Evolutionary conservation across 92 coral and sea anemone species (phyloP).

Genomic region (Zoanthus sansibaricus): DNA sequence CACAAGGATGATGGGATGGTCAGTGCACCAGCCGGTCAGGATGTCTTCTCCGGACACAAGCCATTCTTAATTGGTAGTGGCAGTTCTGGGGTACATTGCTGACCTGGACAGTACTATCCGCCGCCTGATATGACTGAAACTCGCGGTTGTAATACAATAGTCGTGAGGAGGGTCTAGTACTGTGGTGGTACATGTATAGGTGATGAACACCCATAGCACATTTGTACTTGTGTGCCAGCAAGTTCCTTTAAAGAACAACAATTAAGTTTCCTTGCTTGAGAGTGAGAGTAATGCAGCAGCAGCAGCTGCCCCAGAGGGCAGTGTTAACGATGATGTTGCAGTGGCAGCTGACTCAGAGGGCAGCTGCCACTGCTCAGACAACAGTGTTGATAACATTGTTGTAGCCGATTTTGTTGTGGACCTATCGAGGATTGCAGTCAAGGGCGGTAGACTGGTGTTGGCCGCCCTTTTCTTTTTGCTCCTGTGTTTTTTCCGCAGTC

Average conservation of each 20-base stretch:
- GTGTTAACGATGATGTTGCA: too few species aligned
- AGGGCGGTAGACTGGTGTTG: too few species aligned
- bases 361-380: too few species aligned
- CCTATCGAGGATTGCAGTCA: too few species aligned
- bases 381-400: too few species aligned
- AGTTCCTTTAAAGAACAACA: slow-evolving; percentile 19
- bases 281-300: background rate
- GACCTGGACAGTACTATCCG: slow-evolving; percentile 57
- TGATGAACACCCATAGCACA: slow-evolving; percentile 2
- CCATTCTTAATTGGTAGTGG: slow-evolving; percentile 48
- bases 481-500: background rate
- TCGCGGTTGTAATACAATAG: slow-evolving; percentile 2
- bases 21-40: slow-evolving; percentile 2
- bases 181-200: slow-evolving; percentile 34
- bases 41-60: slow-evolving; percentile 40
- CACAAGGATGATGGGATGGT: too few species aligned
- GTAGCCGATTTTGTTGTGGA: too few species aligned
- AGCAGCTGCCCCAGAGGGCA: background rate
- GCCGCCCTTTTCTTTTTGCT: too few species aligned
- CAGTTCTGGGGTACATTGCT: slow-evolving; percentile 55
- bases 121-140: slow-evolving; percentile 37
- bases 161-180: slow-evolving; percentile 36
- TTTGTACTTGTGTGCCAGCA: slow-evolving; percentile 28
- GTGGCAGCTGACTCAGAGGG: too few species aligned
- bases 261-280: background rate